phyloP scores from a whole-genome alignment of 2,113 vertebrate species.

The Archilochus colubris region DNA sequence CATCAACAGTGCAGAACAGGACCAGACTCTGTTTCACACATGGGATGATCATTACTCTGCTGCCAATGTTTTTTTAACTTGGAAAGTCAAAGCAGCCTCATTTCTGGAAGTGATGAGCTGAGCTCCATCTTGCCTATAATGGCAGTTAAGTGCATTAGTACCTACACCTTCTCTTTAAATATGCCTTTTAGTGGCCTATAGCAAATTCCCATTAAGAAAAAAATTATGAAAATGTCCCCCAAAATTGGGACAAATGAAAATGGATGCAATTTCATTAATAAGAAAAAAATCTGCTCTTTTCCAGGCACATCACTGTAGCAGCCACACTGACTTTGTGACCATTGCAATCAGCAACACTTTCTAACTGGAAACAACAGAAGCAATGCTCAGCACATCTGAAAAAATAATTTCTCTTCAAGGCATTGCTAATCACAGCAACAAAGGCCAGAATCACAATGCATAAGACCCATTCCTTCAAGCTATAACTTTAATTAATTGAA shows the following conservation, averaged over 20 bases:
- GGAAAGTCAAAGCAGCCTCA: neutral
- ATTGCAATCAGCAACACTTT: neutral
- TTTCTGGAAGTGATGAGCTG: neutral
- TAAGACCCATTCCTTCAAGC: neutral
- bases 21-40: neutral
- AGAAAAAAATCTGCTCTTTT: neutral
- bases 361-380: neutral
- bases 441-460: neutral
- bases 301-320: neutral
- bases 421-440: neutral
- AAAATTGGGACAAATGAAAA: neutral
- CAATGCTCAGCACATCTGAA: neutral
- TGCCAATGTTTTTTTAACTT: neutral
- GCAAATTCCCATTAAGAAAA: neutral
- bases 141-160: neutral
- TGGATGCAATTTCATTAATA: neutral
- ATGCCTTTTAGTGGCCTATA: neutral
- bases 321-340: neutral
- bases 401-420: conserved; percentile 5
- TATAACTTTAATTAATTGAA: neutral
- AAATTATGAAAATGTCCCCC: neutral
- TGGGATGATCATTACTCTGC: neutral
- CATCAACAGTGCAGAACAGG: neutral
- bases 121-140: neutral
- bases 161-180: neutral